phyloP scores from a whole-genome alignment of 2,113 vertebrate genomes.

The Heterotilapia buettikoferi region DNA sequence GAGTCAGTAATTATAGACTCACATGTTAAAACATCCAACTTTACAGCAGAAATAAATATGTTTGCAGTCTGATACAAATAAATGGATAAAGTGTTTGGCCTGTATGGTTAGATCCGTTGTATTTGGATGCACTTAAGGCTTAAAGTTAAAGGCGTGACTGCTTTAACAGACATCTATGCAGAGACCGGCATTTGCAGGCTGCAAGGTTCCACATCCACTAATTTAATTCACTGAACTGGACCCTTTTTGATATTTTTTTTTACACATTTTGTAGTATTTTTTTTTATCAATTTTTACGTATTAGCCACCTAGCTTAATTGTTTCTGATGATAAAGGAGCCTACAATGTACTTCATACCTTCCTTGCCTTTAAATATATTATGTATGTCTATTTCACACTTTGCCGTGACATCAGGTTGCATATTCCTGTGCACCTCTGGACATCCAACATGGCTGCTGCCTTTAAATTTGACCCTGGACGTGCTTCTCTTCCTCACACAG shows the following conservation, averaged over 20 bases:
- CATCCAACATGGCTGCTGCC: neutral
- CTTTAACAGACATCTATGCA: neutral
- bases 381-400: neutral
- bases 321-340: neutral
- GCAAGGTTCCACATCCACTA: neutral
- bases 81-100: neutral
- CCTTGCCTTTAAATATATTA: neutral
- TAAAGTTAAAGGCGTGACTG: neutral
- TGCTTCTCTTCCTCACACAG: neutral
- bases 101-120: neutral
- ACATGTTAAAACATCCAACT: rapidly evolving
- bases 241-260: neutral
- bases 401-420: neutral
- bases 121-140: neutral
- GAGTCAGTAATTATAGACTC: neutral
- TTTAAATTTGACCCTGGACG: neutral
- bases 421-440: neutral
- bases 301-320: neutral
- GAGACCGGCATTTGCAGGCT: neutral
- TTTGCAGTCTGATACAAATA: neutral
- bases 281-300: rapidly evolving
- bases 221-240: neutral
- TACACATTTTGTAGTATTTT: neutral
- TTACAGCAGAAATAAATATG: neutral
- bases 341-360: neutral